A percentile compares a stretch with the other conserved stretches of the same genome.
These are phyloP conservation scores for Chirona hameri DNA, from an alignment of 2,888 invertebrate species.

Conservation along the genomic window DNA sequence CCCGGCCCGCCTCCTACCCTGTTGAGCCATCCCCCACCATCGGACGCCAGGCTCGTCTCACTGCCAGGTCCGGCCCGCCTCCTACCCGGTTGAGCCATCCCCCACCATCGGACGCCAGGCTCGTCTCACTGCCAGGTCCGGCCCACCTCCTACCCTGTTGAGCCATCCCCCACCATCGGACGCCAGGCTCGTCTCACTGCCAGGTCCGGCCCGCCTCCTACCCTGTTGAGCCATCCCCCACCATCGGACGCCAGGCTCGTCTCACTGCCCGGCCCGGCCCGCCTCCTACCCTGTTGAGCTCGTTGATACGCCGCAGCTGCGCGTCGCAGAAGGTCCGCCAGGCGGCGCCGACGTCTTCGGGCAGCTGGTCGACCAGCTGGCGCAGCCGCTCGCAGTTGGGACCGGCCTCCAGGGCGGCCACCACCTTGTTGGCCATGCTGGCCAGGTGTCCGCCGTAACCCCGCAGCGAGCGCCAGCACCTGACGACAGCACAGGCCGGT, in stretches of 20 bases:
- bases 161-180: too few species aligned
- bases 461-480: constrained; percentile 28
- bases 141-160: too few species aligned
- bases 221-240: too few species aligned
- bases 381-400: constrained; percentile 36
- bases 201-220: neutral
- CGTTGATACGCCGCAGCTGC: neutral
- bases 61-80: too few species aligned
- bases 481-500: neutral
- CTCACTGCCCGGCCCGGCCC: neutral
- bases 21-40: too few species aligned
- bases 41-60: too few species aligned
- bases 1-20: too few species aligned
- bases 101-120: too few species aligned
- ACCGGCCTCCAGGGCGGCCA: constrained; percentile 38
- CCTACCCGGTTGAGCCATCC: too few species aligned
- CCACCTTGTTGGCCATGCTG: constrained; percentile 53
- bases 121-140: too few species aligned
- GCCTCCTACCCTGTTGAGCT: neutral
- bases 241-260: too few species aligned
- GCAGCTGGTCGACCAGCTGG: neutral
- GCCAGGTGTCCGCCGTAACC: constrained; percentile 63
- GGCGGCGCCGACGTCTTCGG: neutral
- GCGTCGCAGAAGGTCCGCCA: neutral
- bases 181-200: too few species aligned